Conservation (phyloP, 1,140 invertebrate genomes). For the Penaeus indicus region DNA sequence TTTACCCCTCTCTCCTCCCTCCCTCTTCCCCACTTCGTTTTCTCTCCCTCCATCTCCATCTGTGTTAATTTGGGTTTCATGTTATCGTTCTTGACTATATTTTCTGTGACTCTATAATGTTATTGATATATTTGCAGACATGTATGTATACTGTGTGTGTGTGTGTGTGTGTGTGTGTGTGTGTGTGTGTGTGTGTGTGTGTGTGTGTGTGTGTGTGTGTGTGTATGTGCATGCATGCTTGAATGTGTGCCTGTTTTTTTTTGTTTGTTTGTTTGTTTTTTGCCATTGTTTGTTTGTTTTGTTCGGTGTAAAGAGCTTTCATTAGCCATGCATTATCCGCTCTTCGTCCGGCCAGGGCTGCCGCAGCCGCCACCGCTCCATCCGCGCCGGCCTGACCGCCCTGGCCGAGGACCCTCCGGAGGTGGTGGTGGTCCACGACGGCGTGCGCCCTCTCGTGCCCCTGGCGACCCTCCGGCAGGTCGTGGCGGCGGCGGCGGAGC, state of each 20-base stretch:
- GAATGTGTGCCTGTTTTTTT: background rate
- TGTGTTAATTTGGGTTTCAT: too few species aligned
- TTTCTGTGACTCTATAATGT: too few species aligned
- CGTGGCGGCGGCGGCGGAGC: constrained; percentile 20
- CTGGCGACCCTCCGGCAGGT: constrained; percentile 29
- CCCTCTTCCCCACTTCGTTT: too few species aligned
- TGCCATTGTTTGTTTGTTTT: background rate
- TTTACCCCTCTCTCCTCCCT: too few species aligned
- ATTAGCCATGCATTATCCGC: background rate
- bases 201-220: too few species aligned
- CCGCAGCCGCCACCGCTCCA: constrained; percentile 34
- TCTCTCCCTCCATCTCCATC: too few species aligned
- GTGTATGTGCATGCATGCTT: too few species aligned
- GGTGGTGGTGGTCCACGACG: constrained; percentile 51
- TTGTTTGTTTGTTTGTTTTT: background rate
- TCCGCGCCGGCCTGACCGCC: constrained; percentile 36
- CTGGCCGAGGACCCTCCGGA: constrained; percentile 35
- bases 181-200: too few species aligned
- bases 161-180: too few species aligned
- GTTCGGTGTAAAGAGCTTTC: background rate
- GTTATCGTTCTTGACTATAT: too few species aligned
- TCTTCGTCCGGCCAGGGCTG: constrained; percentile 17
- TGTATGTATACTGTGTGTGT: too few species aligned
- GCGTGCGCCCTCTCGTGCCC: constrained; percentile 43
- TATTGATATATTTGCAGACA: too few species aligned